A percentile compares a stretch with the other conserved stretches of the same genome.
Conservation (phyloP, 2,888 invertebrate genomes). For the Melinaea marsaeus region DNA sequence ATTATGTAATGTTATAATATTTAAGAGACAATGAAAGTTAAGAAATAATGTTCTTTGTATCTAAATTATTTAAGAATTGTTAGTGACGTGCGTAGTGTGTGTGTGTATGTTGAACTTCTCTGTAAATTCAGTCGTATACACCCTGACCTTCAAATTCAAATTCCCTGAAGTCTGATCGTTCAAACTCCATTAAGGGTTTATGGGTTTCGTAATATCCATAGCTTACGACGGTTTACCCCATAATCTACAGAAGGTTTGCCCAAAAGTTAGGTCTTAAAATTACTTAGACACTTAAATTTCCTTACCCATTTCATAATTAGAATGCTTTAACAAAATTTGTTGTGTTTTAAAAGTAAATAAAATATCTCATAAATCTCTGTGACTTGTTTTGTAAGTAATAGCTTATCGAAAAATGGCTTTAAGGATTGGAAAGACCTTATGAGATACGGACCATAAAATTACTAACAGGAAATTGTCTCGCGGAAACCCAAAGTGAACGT, state of each 20-base stretch:
- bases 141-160: too few species aligned
- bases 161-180: too few species aligned
- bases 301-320: too few species aligned
- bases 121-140: too few species aligned
- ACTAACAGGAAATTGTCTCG: constrained; percentile 21
- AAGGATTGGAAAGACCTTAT: constrained; percentile 16
- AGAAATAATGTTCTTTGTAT: too few species aligned
- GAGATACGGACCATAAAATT: constrained; percentile 21
- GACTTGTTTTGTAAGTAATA: neutral
- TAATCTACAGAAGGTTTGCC: constrained; percentile 8
- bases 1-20: too few species aligned
- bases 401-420: neutral
- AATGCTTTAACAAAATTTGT: too few species aligned
- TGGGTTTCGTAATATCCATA: constrained; percentile 6
- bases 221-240: constrained; percentile 3
- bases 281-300: too few species aligned
- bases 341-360: neutral
- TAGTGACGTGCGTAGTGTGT: too few species aligned
- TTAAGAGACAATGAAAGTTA: too few species aligned
- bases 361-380: neutral
- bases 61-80: too few species aligned
- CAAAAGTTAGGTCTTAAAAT: constrained; percentile 8
- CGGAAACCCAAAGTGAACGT: constrained; percentile 13
- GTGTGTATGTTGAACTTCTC: too few species aligned
- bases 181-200: neutral